These are phyloP conservation scores for Ctena decussata DNA, from an alignment of 2,888 invertebrate species.

Conservation along the genomic window DNA sequence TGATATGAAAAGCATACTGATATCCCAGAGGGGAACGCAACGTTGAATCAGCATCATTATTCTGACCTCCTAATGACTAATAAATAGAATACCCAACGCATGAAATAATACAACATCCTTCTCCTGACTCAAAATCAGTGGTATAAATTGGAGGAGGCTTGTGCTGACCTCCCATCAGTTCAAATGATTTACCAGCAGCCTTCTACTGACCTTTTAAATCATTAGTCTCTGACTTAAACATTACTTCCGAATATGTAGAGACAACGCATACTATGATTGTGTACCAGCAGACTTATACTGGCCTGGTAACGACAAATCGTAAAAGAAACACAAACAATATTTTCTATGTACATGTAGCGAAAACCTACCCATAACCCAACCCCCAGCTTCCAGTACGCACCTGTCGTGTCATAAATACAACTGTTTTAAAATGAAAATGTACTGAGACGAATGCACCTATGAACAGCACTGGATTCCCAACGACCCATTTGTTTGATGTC, in stretches of 20 bases:
- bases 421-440: not conserved
- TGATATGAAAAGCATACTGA: too few species aligned
- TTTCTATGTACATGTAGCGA: too few species aligned
- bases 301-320: too few species aligned
- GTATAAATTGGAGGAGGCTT: too few species aligned
- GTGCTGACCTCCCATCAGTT: too few species aligned
- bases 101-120: too few species aligned
- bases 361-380: too few species aligned
- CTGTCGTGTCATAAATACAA: not conserved
- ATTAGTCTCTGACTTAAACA: not conserved
- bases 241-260: too few species aligned
- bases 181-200: not conserved
- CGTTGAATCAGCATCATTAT: not conserved
- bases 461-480: slow-evolving; percentile 4
- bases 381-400: too few species aligned
- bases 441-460: not conserved
- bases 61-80: not conserved
- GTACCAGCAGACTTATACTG: not conserved
- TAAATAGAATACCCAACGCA: not conserved
- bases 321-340: too few species aligned
- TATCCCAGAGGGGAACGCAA: too few species aligned
- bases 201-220: not conserved
- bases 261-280: not conserved
- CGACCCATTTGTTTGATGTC: slow-evolving; percentile 5
- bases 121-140: too few species aligned